Evolutionary conservation across 2,113 vertebrate species (phyloP).

Genomic region (Perca fluviatilis): DNA sequence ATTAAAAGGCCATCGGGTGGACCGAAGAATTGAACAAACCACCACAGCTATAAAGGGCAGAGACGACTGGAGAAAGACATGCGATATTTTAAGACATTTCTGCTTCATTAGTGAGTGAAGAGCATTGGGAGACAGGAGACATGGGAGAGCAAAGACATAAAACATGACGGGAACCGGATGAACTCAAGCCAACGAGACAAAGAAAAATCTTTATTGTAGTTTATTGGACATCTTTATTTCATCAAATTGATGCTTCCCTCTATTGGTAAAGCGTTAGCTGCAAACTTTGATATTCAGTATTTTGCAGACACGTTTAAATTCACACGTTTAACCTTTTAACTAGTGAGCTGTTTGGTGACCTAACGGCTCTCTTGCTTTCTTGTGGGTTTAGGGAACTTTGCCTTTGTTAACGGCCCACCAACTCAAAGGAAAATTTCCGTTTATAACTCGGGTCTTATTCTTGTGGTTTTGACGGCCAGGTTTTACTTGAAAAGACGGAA

Average conservation of each 20-base stretch:
- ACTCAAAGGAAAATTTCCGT: background rate
- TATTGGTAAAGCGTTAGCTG: background rate
- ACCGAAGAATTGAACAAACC: slow-evolving; percentile 26
- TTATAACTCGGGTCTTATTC: background rate
- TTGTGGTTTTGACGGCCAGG: background rate
- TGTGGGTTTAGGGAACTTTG: background rate
- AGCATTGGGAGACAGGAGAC: background rate
- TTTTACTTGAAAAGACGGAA: background rate
- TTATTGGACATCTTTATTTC: slow-evolving; percentile 22
- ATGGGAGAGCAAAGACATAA: slow-evolving; percentile 20
- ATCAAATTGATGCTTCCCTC: background rate
- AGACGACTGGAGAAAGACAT: slow-evolving; percentile 16
- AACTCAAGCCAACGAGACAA: background rate
- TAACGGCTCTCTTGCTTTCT: background rate
- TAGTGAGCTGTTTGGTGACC: background rate
- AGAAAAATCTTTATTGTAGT: background rate
- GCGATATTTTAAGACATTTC: slow-evolving; percentile 11
- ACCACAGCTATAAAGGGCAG: slow-evolving; percentile 28
- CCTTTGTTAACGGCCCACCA: background rate
- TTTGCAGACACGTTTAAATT: background rate
- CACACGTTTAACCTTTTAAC: background rate
- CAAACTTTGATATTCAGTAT: background rate
- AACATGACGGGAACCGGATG: slow-evolving; percentile 7
- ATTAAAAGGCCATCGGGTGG: slow-evolving; percentile 47
- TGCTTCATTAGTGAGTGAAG: slow-evolving; percentile 23